Evolutionary conservation across 1,140 invertebrate genomes (phyloP).

Genomic region (Nasonia longicornis): DNA sequence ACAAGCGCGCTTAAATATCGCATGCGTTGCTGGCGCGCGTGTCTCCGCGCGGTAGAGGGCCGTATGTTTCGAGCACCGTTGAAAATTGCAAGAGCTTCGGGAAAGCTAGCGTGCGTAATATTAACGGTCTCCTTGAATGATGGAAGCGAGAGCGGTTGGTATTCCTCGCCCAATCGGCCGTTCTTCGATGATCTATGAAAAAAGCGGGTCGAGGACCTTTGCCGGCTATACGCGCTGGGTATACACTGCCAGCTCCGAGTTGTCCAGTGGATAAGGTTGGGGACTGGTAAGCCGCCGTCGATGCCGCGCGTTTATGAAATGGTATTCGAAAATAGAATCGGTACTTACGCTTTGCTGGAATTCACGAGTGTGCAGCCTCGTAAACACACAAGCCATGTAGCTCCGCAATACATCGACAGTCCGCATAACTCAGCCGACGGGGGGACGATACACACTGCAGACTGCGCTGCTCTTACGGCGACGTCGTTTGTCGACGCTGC

Average conservation of each 20-base stretch:
- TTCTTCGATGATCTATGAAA: not conserved
- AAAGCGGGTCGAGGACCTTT: conserved; percentile 25
- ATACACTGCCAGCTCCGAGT: not conserved
- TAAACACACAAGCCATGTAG: too few species aligned
- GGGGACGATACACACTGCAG: too few species aligned
- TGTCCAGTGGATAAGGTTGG: too few species aligned
- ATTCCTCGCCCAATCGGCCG: not conserved
- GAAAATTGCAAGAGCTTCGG: not conserved
- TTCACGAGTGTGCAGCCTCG: too few species aligned
- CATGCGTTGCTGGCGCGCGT: not conserved
- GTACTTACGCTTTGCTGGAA: too few species aligned
- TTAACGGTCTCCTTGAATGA: conserved; percentile 10
- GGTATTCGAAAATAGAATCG: too few species aligned
- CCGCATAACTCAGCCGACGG: too few species aligned
- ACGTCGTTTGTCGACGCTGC: not conserved
- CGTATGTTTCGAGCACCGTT: not conserved
- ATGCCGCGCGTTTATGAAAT: too few species aligned
- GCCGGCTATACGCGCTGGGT: not conserved
- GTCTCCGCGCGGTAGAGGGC: not conserved
- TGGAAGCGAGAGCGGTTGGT: too few species aligned
- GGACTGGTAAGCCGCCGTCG: too few species aligned
- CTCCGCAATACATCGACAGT: too few species aligned
- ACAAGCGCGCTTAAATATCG: not conserved
- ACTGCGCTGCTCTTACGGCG: not conserved
- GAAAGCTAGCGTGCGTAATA: not conserved